Conservation (phyloP, 92 coral and sea anemone species). For the Epizoanthus rinbou region DNA sequence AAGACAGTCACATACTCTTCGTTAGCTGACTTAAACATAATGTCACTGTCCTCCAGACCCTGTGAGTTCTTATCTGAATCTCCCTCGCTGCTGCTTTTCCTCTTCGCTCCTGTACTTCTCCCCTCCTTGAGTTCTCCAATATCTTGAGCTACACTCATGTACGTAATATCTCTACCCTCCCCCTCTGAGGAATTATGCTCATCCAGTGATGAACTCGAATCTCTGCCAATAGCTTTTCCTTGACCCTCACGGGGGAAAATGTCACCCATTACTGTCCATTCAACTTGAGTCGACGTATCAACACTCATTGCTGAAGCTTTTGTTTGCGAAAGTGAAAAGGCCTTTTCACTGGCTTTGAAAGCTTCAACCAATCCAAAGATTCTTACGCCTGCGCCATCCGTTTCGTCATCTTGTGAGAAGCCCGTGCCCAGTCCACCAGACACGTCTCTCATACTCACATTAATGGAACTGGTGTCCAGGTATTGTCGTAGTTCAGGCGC, state of each 20-base stretch:
- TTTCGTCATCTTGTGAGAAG: slow-evolving; percentile 42
- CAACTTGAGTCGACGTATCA: slow-evolving; percentile 71
- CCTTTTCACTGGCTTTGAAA: slow-evolving; percentile 41
- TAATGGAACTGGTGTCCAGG: slow-evolving; percentile 59
- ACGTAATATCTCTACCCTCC: slow-evolving; percentile 17
- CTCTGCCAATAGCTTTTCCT: background rate
- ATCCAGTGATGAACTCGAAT: background rate
- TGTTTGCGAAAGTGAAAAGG: slow-evolving; percentile 29
- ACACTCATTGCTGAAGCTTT: slow-evolving; percentile 67
- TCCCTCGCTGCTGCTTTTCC: slow-evolving; percentile 72
- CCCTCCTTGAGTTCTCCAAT: slow-evolving; percentile 37
- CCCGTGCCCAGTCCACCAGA: slow-evolving; percentile 43
- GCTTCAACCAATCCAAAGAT: slow-evolving; percentile 23
- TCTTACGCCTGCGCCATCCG: slow-evolving; percentile 10
- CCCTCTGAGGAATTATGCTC: slow-evolving; percentile 34
- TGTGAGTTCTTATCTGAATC: slow-evolving; percentile 70
- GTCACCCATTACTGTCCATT: slow-evolving; percentile 44
- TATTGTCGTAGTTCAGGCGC: slow-evolving; percentile 73
- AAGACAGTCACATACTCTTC: slow-evolving; percentile 88
- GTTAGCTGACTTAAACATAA: slow-evolving; percentile 81
- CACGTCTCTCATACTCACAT: slow-evolving; percentile 74
- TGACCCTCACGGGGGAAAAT: background rate
- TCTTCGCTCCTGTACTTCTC: slow-evolving; percentile 39
- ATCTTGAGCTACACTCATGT: slow-evolving; percentile 49
- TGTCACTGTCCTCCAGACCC: slow-evolving; percentile 73